Conservation (phyloP, 2,797 vertebrate species). For the Dromococcyx pavoninus region DNA sequence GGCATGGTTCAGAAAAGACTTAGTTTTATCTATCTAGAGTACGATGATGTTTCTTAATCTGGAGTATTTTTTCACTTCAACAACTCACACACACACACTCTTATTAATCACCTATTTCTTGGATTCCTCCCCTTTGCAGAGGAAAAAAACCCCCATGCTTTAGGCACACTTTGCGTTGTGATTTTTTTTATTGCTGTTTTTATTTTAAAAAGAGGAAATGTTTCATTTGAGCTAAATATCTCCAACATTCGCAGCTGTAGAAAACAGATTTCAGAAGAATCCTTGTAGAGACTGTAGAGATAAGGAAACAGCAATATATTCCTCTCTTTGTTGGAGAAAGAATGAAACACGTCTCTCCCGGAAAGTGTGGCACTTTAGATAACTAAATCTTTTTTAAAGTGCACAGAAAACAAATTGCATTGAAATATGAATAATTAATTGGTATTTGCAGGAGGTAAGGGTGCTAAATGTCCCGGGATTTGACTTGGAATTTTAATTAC, state of each 20-base stretch:
- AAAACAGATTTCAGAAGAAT: neutral
- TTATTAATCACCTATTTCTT: neutral
- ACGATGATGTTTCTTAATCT: neutral
- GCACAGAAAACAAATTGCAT: neutral
- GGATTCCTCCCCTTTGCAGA: neutral
- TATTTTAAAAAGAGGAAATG: rapidly evolving
- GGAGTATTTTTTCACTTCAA: neutral
- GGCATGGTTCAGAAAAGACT: neutral
- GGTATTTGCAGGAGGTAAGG: rapidly evolving
- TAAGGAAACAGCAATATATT: neutral
- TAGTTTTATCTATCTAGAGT: neutral
- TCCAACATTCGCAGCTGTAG: neutral
- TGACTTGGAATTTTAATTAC: neutral
- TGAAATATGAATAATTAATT: neutral
- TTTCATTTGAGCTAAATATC: neutral
- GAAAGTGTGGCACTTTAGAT: neutral
- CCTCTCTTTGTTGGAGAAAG: neutral
- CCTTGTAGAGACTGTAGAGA: neutral
- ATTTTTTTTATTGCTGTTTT: neutral
- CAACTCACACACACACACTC: neutral
- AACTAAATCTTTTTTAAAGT: neutral
- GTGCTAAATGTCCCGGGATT: neutral
- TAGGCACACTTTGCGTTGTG: neutral
- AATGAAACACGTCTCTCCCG: neutral
- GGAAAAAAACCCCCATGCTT: neutral